A percentile compares a stretch with the other conserved stretches of the same genome.
Conservation (phyloP, 2,888 invertebrate genomes). For the Eristalis intricaria region DNA sequence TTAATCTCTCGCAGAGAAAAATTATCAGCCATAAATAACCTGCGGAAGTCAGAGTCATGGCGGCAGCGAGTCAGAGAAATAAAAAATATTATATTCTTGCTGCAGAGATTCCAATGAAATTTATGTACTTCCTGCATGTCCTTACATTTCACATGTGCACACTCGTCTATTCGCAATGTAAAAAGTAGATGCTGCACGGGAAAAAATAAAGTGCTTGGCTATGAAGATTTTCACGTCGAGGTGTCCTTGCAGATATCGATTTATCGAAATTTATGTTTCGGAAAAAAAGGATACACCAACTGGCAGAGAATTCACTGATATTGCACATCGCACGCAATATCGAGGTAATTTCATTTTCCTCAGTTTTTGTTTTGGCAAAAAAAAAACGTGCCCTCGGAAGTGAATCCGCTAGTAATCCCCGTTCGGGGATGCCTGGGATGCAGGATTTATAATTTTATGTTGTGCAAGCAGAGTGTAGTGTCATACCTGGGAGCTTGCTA, state of each 20-base stretch:
- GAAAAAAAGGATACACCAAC: not conserved
- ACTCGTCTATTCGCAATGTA: not conserved
- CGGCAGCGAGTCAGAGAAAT: not conserved
- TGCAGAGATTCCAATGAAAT: not conserved
- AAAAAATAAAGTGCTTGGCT: not conserved
- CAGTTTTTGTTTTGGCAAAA: not conserved
- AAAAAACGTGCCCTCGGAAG: not conserved
- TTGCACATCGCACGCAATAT: not conserved
- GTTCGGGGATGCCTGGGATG: not conserved
- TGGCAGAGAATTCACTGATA: not conserved
- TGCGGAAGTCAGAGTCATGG: not conserved
- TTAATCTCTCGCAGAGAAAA: not conserved
- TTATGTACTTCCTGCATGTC: not conserved
- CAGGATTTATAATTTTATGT: not conserved
- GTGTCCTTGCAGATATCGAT: not conserved
- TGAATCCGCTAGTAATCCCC: not conserved
- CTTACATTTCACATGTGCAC: not conserved
- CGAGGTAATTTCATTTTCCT: not conserved
- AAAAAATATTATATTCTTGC: not conserved
- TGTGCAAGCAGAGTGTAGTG: not conserved
- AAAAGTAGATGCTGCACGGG: not conserved
- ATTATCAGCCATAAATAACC: not conserved
- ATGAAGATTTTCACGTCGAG: not conserved
- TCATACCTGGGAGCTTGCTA: not conserved
- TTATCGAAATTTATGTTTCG: not conserved